Evolutionary conservation across 1,140 invertebrate genomes (phyloP).

Genomic region (Ylistrum balloti): DNA sequence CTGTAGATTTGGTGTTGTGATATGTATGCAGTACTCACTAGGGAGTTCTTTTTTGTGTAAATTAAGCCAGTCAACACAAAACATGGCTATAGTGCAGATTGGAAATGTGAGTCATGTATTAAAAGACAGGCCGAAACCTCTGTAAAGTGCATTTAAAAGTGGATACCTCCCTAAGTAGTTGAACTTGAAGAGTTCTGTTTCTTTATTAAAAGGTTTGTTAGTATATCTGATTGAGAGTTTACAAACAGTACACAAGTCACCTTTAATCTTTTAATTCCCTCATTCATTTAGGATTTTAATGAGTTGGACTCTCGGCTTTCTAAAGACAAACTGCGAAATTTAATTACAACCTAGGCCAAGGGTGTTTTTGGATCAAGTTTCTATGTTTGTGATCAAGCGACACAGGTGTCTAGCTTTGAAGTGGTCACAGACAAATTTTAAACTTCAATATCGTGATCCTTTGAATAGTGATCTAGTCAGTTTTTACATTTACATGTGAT

Average conservation of each 20-base stretch:
- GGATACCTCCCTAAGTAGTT: neutral
- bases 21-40: conserved; percentile 14
- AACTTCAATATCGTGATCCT: neutral
- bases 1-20: neutral
- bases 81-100: neutral
- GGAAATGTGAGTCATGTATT: neutral
- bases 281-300: conserved; percentile 30
- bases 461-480: neutral
- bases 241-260: conserved; percentile 13
- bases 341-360: conserved; percentile 8
- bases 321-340: conserved; percentile 35
- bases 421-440: neutral
- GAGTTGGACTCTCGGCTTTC: conserved; percentile 22
- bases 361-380: neutral
- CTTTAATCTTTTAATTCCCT: conserved; percentile 7
- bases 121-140: neutral
- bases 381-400: conserved; percentile 17
- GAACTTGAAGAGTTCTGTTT: neutral
- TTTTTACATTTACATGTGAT: conserved; percentile 36
- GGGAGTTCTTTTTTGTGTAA: neutral
- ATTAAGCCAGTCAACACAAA: conserved; percentile 10
- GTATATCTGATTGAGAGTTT: conserved; percentile 11
- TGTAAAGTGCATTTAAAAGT: neutral
- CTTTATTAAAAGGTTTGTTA: conserved; percentile 19
- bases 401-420: conserved; percentile 33